Base-by-base conservation (phyloP, 1,140 invertebrate species). In the Tetramorium simillimum region DNA sequence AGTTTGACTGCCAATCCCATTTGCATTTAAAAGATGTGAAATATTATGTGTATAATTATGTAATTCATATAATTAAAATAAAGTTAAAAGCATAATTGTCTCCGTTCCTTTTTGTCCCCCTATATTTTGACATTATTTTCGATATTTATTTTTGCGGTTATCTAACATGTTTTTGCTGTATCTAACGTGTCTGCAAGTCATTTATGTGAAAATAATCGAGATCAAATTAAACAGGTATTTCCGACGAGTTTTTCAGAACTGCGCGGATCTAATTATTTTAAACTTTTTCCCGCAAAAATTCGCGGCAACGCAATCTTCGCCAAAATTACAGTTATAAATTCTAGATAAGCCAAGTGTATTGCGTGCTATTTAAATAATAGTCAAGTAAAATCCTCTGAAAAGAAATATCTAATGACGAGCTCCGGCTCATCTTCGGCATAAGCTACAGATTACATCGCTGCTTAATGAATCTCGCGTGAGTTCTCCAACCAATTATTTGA, bases 381-480 rank as follows among this genome's bases (percentile, higher is more conserved):
- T 60, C 21, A 18, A 60, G 65, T 70, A 60, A 14, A 37, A 16
- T 33, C n/a, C 5, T 40, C 67, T 24, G 51, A 4, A 70, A 46
- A 46, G 16, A 67, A 72, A 53, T 60, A 46, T 14, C 5, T 28
- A 84, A 84, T 62, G 51, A 75, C 21, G 78, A 56, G 18, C 1
- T 14, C 21, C n/a, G 40, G 18, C 53, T 82, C 37, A 53, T 81
- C 80, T 84, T 84, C 14, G 40, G 18, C 28, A 21, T 49, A 56
- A 84, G 60, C 46, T 28, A 46, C n/a, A 65, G 67, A 69, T 73
- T 58, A 82, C 63, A 37, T 82, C 24, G 67, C 56, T 46, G 80
- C 43, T 49, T 89, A 89, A 89, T 88, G 78, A 89, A 77, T 75
- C 56, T 88, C 72, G 86, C 88, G 86, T 88, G 88, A 89, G 60